Evolutionary conservation across 2,113 vertebrate genomes (phyloP), one percentile per base, ranked within the genome.

Genomic region (Macrotis lagotis): DNA sequence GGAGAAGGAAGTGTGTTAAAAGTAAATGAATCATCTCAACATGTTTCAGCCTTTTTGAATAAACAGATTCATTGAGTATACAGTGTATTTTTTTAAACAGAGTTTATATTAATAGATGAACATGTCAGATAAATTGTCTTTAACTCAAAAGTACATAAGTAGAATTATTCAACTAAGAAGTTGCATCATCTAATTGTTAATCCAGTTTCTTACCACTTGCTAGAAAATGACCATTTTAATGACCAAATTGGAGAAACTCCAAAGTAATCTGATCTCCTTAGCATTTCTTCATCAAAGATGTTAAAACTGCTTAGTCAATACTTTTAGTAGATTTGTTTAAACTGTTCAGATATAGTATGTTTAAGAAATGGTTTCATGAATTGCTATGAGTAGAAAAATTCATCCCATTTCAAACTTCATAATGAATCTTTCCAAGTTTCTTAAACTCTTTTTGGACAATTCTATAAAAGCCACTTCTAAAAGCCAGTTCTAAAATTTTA

Each of bases 101-200:
- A 83, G 16, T 0, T 83, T n/a, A 24, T n/a, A 89, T 90, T 91
- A 16, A 93, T 90, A n/a, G 92, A 37, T 95, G 26, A 93, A 28
- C 47, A 91, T 91, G 95, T 90, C 50, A 91, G 22, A 48, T 90
- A 90, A 94, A 92, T 90, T 59, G 48, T 49, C 9, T 83, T 96
- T 44, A 88, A 8, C 26, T 51, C 12, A 92, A 48, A 48, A 90
- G 3, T 47, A 25, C 25, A 48, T 3, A 50, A 49, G 91, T 83
- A 94, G 24, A 1, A 91, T 52, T 52, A 93, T 90, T 94, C 92
- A 31, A 7, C n/a, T 25, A 88, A 92, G 50, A 12, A 47, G n/a
- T 83, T 44, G n/a, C n/a, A 44, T 44, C 16, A 24, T 83, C n/a
- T 83, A 44, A 83, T 83, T 6, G n/a, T 44, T 44, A 83, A 83